Evolutionary conservation across 53 echinoderm and acorn worm genomes (phyloP).

Genomic region (Echinarachnius parma): DNA sequence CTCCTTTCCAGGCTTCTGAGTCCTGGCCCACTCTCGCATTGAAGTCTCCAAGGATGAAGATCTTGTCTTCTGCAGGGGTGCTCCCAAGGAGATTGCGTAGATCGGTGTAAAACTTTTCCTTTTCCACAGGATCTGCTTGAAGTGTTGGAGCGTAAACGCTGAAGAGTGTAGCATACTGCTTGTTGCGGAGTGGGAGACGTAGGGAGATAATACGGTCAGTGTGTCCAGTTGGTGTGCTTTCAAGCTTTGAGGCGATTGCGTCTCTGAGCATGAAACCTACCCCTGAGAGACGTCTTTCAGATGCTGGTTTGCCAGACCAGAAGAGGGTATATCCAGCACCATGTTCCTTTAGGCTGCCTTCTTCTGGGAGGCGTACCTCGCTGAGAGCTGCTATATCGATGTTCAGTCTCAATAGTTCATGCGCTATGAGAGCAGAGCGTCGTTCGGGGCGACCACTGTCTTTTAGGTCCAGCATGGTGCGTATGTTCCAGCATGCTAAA

Average conservation of each 20-base stretch:
- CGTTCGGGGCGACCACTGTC: constrained; percentile 32
- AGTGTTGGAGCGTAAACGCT: constrained; percentile 68
- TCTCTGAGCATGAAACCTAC: constrained; percentile 60
- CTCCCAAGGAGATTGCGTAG: constrained; percentile 43
- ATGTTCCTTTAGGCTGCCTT: constrained; percentile 51
- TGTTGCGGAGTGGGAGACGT: too few relatives aligned
- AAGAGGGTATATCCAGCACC: constrained; percentile 55
- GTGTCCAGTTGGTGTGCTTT: constrained; percentile 48
- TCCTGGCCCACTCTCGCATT: constrained; percentile 49
- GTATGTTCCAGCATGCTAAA: constrained; percentile 56
- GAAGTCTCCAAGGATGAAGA: constrained; percentile 47
- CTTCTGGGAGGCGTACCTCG: constrained; percentile 46
- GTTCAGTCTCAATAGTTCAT: constrained; percentile 40
- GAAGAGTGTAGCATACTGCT: constrained; percentile 22
- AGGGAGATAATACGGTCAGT: constrained; percentile 54
- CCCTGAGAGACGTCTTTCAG: constrained; percentile 42
- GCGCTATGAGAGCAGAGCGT: constrained; percentile 43
- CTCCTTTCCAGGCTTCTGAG: constrained; percentile 36
- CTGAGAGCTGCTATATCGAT: constrained; percentile 57
- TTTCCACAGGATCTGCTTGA: constrained; percentile 46
- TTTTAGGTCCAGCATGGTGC: constrained; percentile 35
- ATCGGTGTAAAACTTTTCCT: constrained; percentile 48
- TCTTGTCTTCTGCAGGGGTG: too few relatives aligned
- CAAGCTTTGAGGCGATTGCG: constrained; percentile 48
- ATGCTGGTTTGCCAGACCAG: constrained; percentile 57